These are phyloP conservation scores for Papilio machaon DNA, from an alignment of 1,140 invertebrate genomes.

Conservation along the genomic window DNA sequence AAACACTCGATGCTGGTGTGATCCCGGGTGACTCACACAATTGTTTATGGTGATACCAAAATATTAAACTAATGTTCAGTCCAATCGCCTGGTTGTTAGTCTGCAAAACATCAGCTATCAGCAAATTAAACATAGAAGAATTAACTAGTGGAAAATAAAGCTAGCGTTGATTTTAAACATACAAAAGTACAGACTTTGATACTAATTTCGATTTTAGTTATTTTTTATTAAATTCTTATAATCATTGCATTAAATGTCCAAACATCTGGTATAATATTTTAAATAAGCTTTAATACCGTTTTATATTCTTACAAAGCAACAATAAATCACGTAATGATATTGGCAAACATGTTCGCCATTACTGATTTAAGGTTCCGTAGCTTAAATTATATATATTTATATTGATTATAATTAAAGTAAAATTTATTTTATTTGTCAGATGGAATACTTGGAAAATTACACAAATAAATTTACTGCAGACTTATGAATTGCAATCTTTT, in stretches of 20 bases:
- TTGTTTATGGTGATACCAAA: slow-evolving; percentile 18
- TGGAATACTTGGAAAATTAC: neutral
- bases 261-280: neutral
- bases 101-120: slow-evolving; percentile 7
- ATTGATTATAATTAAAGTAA: neutral
- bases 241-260: too few relatives aligned
- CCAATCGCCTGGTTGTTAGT: neutral
- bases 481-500: neutral
- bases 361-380: neutral
- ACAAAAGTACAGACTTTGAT: neutral
- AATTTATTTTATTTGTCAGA: neutral
- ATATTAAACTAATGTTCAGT: neutral
- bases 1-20: neutral
- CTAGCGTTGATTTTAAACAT: neutral
- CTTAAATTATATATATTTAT: too few relatives aligned
- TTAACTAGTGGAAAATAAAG: slow-evolving; percentile 1
- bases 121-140: slow-evolving; percentile 1
- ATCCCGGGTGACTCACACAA: neutral
- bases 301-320: neutral
- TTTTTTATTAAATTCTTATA: neutral
- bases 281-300: neutral
- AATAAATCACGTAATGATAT: neutral
- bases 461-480: neutral
- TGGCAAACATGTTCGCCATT: neutral
- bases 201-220: neutral